Conservation (phyloP, 2,888 invertebrate genomes). For the Netelia virgata region DNA sequence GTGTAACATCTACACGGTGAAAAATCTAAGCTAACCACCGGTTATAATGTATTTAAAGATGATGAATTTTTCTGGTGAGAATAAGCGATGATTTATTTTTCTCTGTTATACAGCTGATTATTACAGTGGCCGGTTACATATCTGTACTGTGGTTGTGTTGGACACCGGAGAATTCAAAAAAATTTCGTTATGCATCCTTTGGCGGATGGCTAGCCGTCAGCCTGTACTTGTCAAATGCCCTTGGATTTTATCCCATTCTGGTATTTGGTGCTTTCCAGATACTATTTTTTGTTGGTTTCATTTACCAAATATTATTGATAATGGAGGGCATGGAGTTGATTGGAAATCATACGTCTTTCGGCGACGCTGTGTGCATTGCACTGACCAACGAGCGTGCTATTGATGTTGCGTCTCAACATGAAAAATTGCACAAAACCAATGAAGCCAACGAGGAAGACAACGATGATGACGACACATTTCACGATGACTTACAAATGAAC, state of each 20-base stretch:
- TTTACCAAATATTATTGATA: conserved; percentile 87
- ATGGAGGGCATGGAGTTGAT: conserved; percentile 86
- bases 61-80: conserved; percentile 42
- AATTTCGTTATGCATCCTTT: conserved; percentile 90
- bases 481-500: conserved; percentile 37
- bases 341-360: conserved; percentile 79
- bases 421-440: neutral
- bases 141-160: conserved; percentile 91
- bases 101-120: conserved; percentile 87
- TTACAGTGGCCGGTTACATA: conserved; percentile 89
- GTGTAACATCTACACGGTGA: conserved; percentile 87
- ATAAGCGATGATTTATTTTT: conserved; percentile 1
- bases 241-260: conserved; percentile 92
- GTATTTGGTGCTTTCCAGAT: conserved; percentile 90
- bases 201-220: conserved; percentile 91
- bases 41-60: too few relatives aligned
- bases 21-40: neutral
- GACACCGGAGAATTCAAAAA: conserved; percentile 89
- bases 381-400: conserved; percentile 68
- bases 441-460: conserved; percentile 61
- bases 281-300: conserved; percentile 89
- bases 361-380: conserved; percentile 78
- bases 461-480: conserved; percentile 62
- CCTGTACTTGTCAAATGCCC: conserved; percentile 90
- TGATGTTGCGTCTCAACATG: neutral